A percentile compares a stretch with the other conserved stretches of the same genome.
These are phyloP conservation scores for Nymphalis polychloros DNA, from an alignment of 2,888 invertebrate species.

Conservation along the genomic window DNA sequence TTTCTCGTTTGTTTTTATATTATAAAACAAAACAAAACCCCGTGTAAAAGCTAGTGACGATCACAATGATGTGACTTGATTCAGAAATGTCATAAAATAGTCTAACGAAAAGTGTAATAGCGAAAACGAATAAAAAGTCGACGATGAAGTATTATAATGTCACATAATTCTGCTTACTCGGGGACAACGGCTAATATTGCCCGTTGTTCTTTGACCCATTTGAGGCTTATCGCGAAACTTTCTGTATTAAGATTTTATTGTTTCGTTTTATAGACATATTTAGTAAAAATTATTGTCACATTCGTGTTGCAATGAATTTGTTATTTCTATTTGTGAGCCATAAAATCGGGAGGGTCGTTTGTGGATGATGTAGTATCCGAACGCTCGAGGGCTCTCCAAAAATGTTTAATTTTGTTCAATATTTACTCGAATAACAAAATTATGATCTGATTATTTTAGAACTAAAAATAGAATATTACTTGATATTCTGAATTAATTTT, in stretches of 20 bases:
- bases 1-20: no score
- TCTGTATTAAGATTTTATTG: slow-evolving; percentile 45
- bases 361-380: slow-evolving; percentile 17
- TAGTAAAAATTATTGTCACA: slow-evolving; percentile 43
- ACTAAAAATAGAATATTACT: not conserved
- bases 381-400: slow-evolving; percentile 14
- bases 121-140: slow-evolving; percentile 38
- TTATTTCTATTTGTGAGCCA: slow-evolving; percentile 26
- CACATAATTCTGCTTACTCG: slow-evolving; percentile 39
- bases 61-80: slow-evolving; percentile 1
- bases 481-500: not conserved
- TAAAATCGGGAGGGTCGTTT: slow-evolving; percentile 27
- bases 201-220: slow-evolving; percentile 42
- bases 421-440: not conserved
- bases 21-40: not conserved
- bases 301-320: slow-evolving; percentile 27
- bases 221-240: slow-evolving; percentile 43
- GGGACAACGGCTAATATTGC: slow-evolving; percentile 35
- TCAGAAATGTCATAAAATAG: not conserved
- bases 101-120: not conserved
- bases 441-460: not conserved
- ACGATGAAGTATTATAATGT: slow-evolving; percentile 39
- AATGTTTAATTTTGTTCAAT: slow-evolving; percentile 28
- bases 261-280: slow-evolving; percentile 42
- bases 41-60: not conserved